These are phyloP conservation scores for Mixornis gularis DNA, from an alignment of 2,113 vertebrate genomes.

Conservation along the genomic window DNA sequence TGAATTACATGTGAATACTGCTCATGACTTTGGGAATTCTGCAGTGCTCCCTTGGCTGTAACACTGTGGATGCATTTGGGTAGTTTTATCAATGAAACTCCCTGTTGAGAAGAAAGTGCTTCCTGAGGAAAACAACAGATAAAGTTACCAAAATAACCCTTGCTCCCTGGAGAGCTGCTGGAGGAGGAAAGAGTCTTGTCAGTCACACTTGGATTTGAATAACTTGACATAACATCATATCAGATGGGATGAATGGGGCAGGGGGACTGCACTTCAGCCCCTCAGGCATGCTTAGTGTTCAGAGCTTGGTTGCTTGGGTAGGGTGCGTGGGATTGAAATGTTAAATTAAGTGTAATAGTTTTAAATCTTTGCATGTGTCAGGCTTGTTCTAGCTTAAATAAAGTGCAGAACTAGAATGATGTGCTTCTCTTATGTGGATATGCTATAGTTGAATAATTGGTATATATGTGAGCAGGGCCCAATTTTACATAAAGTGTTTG, in stretches of 20 bases:
- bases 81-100: background rate
- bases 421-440: rapidly evolving
- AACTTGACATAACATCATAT: background rate
- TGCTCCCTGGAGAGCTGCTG: background rate
- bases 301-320: background rate
- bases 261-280: background rate
- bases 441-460: background rate
- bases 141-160: background rate
- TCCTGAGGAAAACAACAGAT: background rate
- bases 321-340: background rate
- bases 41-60: background rate
- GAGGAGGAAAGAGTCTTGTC: background rate
- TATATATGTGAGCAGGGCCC: rapidly evolving
- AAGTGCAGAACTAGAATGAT: background rate
- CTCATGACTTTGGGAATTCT: rapidly evolving
- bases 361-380: background rate
- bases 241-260: background rate
- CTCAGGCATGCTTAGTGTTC: background rate
- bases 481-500: background rate
- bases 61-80: background rate
- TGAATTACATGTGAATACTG: rapidly evolving
- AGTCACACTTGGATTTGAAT: background rate
- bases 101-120: background rate
- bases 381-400: background rate
- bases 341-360: background rate